Evolutionary conservation across 2,113 vertebrate genomes (phyloP).

Genomic region (Chaetura pelagica): DNA sequence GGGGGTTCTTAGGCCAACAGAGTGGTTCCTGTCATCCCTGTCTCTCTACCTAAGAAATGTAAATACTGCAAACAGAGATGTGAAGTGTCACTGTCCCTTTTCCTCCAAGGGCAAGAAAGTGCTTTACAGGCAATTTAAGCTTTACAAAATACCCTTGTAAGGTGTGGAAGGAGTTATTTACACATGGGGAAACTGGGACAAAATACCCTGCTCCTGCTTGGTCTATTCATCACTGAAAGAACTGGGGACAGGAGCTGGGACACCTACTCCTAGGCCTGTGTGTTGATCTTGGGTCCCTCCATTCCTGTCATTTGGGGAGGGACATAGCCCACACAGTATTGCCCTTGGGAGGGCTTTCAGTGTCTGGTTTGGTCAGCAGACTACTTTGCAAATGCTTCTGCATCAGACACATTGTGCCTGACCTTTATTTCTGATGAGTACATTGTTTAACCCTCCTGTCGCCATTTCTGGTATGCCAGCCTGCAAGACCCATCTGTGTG

Average conservation of each 20-base stretch:
- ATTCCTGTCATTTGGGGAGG: not conserved
- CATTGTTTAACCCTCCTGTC: not conserved
- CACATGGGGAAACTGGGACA: not conserved
- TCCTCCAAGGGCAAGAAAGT: not conserved
- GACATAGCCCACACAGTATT: not conserved
- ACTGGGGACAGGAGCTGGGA: not conserved
- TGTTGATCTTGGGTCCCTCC: not conserved
- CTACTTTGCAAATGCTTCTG: not conserved
- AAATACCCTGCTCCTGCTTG: not conserved
- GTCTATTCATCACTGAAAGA: not conserved
- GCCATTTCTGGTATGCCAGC: not conserved
- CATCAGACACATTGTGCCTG: not conserved
- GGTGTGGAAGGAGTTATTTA: not conserved
- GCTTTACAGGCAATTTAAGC: not conserved
- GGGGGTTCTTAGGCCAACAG: not conserved
- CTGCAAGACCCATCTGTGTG: accelerated
- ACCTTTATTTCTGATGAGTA: not conserved
- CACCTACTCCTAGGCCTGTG: not conserved
- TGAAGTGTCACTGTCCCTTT: not conserved
- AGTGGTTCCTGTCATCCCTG: not conserved
- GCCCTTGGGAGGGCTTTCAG: not conserved
- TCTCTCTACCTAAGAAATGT: not conserved
- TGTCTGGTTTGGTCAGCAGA: not conserved
- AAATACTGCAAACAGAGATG: not conserved
- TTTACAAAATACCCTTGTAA: not conserved